Percentiles rank a stretch among this genome's conserved stretches.
phyloP scores from a whole-genome alignment of 1,140 invertebrate genomes.

The Drosophila carrolli region DNA sequence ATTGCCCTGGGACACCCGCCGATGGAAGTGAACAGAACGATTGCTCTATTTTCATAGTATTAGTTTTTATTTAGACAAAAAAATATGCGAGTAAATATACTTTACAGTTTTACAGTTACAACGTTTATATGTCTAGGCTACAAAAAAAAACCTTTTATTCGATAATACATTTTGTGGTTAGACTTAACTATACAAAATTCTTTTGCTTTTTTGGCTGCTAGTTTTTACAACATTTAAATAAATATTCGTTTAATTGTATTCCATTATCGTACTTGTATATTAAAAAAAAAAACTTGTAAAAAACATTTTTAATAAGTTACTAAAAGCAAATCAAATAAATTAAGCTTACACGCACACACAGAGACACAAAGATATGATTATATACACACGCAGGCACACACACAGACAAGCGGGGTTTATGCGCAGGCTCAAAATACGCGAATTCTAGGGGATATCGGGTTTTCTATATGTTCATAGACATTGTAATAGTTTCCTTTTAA shows the following conservation, averaged over 20 bases:
- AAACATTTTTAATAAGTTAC: conserved; percentile 56
- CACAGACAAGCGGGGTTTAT: not conserved
- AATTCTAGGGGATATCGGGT: not conserved
- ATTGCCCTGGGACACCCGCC: conserved; percentile 33
- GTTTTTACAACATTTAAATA: conserved; percentile 78
- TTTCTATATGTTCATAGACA: not conserved
- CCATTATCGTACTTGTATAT: conserved; percentile 10
- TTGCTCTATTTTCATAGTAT: conserved; percentile 36
- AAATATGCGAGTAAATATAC: conserved; percentile 38
- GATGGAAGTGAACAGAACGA: not conserved
- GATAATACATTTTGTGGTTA: conserved; percentile 68
- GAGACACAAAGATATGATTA: conserved; percentile 24
- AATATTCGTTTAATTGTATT: conserved; percentile 32
- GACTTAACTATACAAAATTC: conserved; percentile 53
- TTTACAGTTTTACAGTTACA: conserved; percentile 33
- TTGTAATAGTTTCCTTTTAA: not conserved
- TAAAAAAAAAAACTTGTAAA: conserved; percentile 8
- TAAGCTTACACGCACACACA: conserved; percentile 33
- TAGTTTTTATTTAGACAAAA: conserved; percentile 73
- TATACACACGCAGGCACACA: conserved; percentile 22
- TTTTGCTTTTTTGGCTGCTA: conserved; percentile 66
- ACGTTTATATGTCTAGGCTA: conserved; percentile 27
- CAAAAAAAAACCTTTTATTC: conserved; percentile 32
- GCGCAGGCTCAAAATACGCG: not conserved
- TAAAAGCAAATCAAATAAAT: conserved; percentile 67